A percentile compares a stretch with the other conserved stretches of the same genome.
phyloP scores from a whole-genome alignment of 2,797 vertebrate species.

The Sciurus carolinensis region DNA sequence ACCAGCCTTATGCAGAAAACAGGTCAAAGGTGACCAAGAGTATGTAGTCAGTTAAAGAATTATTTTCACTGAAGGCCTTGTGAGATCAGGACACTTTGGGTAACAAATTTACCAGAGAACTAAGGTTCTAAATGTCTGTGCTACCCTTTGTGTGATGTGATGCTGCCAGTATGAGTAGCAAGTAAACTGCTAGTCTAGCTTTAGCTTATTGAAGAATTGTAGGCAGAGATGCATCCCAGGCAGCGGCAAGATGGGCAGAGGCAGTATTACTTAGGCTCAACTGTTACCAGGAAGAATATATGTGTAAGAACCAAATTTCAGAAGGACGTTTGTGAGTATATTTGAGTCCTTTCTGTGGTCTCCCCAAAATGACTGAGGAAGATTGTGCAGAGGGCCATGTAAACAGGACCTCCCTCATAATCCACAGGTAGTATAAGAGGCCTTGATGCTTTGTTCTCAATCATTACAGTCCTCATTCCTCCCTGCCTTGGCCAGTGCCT shows the following conservation, averaged over 20 bases:
- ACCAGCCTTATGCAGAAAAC: background rate
- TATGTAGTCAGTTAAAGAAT: background rate
- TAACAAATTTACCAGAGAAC: background rate
- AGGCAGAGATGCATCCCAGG: accelerated
- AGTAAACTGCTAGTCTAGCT: background rate
- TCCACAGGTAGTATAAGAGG: background rate
- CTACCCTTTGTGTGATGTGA: background rate
- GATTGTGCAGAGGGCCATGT: background rate
- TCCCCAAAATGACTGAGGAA: background rate
- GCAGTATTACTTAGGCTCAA: accelerated
- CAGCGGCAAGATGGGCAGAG: background rate
- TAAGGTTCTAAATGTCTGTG: background rate
- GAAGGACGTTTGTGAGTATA: background rate
- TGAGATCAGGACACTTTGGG: background rate
- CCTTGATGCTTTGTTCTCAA: background rate
- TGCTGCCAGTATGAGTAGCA: background rate
- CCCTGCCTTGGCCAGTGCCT: background rate
- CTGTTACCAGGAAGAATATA: background rate
- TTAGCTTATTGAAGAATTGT: background rate
- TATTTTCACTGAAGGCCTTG: background rate
- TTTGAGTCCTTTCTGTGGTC: background rate
- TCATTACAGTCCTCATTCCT: background rate
- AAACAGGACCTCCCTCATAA: background rate
- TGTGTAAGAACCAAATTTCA: background rate
- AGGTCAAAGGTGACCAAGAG: background rate